Base-by-base conservation (phyloP, 2,888 invertebrate genomes). In the Drosophila multiciliata region DNA sequence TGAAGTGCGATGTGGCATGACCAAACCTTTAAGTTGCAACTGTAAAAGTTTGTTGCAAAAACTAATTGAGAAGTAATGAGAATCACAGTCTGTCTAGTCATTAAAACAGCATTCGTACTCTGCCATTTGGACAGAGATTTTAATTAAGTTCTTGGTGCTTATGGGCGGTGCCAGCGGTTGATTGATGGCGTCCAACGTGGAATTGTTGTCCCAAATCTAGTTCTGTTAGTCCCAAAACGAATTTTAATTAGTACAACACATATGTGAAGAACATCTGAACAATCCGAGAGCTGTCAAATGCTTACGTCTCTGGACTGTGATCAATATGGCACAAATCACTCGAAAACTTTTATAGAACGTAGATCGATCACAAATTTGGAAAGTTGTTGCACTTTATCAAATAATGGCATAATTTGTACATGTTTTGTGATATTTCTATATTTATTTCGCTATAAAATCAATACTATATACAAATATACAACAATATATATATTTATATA, bases 61-160 rank as follows among this genome's bases (percentile, higher is more conserved):
- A 50, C 32, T 59, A 61, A 73, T 57, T 53, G 64, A 50, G 48
- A 40, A 50, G 59, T 55, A 67, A 76, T 78, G 64, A 58, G 17
- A 40, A n/a, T 23, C 50, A 40, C 36, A 17, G 11, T 36, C 5
- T 36, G 45, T 17, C 48, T 38, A 42, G 40, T 55, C 54, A 54
- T 66, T 66, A 40, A 66, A 59, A 40, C 11, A 45, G 40, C 49
- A 29, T 17, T 2, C 50, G 5, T 36, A 54, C 8, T 20, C 23
- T 20, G 32, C 23, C 33, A 20, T n/a, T 17, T 17, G 26, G 54
- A 49, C 59, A 40, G 33, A 7, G 29, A 59, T 67, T 89, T 78
- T 89, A 83, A 83, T 89, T 87, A 87, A 66, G 78, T 87, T 80
- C 58, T 54, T 55, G 36, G 52, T 40, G 54, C 36, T 23, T 3